Percentiles rank a stretch among this genome's conserved stretches.
These are phyloP conservation scores for Hycleus phaleratus DNA, from an alignment of 1,140 invertebrate species.

Conservation along the genomic window DNA sequence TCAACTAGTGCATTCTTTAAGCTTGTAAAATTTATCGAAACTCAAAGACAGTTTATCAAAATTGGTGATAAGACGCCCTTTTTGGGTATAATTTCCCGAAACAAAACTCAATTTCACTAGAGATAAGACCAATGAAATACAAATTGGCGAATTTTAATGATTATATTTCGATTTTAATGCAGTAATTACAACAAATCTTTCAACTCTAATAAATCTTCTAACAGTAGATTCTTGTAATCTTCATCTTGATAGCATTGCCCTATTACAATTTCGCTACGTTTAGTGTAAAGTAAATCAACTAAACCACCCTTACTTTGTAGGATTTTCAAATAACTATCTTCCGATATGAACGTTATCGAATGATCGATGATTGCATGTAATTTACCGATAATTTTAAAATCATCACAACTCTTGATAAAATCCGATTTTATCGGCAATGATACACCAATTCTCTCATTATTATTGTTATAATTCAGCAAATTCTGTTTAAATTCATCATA, in stretches of 20 bases:
- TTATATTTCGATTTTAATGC: too few species aligned
- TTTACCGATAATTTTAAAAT: constrained; percentile 11
- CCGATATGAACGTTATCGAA: constrained; percentile 6
- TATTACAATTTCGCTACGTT: constrained; percentile 9
- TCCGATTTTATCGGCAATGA: constrained; percentile 3
- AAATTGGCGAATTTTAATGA: too few species aligned
- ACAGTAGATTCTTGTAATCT: constrained; percentile 14
- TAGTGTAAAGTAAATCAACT: constrained; percentile 13
- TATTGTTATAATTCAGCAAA: neutral
- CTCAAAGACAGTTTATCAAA: too few species aligned
- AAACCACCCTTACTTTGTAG: constrained; percentile 11
- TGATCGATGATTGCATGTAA: constrained; percentile 13
- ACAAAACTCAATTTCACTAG: too few species aligned
- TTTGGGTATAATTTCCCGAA: too few species aligned
- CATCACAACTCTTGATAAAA: constrained; percentile 12
- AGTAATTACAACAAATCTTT: constrained; percentile 12
- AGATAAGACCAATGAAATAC: too few species aligned
- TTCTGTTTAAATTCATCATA: constrained; percentile 28
- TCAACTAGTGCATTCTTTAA: too few species aligned
- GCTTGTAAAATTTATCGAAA: too few species aligned
- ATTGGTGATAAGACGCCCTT: too few species aligned
- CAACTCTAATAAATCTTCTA: constrained; percentile 18
- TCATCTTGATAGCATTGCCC: constrained; percentile 6
- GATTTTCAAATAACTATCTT: constrained; percentile 2
- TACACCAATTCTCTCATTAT: neutral